Evolutionary conservation across 1,140 invertebrate genomes (phyloP), one percentile per base, ranked within the genome.

Genomic region (Sminthurides bifidus): DNA sequence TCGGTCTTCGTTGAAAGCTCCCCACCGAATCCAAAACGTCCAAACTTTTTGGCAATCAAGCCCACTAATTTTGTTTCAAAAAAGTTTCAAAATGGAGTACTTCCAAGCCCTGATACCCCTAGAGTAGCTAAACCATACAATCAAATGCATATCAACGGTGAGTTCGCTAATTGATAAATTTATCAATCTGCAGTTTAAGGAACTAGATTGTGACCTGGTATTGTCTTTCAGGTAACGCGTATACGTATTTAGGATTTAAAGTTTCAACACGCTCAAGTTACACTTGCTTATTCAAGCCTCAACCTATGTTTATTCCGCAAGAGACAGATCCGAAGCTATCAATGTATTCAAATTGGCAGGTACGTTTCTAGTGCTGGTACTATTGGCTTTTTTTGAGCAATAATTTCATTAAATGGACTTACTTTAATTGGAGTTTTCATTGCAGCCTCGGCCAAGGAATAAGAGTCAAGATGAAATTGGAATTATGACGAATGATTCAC

Each of bases 331-430:
- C 87, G 60, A 88, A 85, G 65, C 73, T 96, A 35, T 95, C 92
- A 15, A 98, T 98, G 92, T 98, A 98, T 67, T 94, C 90, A 10
- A 93, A 96, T 69, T 98, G 93, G 93, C 83, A 88, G 72, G 72
- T 77, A 59, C 59, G 59, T 37, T 29, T 29, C 27, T 45, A 21
- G 8, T 14, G 23, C 23, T n/a, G 10, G 6, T 29, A 26, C 10
- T 26, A n/a, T 10, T 26, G 8, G 29, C 26, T 48, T 21, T 26
- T 15, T 23, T 48, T 27, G 51, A 31, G 15, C 10, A 44, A 45
- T 50, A 48, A 38, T 44, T 3, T 14, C 21, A 52, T 29, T 17
- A 44, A 35, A 19, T 37, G 15, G 37, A 12, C 10, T 44, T 10
- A 6, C 6, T 30, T 29, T 21, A 29, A 35, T n/a, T 37, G 15